These are phyloP conservation scores for Stramonita haemastoma DNA, from an alignment of 2,888 invertebrate species.

Conservation along the genomic window DNA sequence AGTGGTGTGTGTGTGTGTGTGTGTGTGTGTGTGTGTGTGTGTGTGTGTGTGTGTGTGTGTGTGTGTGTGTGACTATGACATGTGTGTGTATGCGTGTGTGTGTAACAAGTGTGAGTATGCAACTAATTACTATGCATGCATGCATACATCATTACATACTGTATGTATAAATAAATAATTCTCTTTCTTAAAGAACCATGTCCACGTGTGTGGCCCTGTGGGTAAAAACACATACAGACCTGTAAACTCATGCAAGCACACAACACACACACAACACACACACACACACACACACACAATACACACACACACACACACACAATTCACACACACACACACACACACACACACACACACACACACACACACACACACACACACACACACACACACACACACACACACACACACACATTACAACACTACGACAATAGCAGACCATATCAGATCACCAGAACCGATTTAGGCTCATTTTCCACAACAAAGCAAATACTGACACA, in stretches of 20 bases:
- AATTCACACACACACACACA: neutral
- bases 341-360: neutral
- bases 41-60: neutral
- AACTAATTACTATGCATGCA: too few species aligned
- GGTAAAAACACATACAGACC: neutral
- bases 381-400: neutral
- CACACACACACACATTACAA: neutral
- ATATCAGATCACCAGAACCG: neutral
- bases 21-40: neutral
- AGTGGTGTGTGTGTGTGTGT: neutral
- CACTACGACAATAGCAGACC: too few species aligned
- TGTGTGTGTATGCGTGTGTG: neutral
- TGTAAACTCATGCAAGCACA: too few species aligned
- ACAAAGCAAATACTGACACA: too few species aligned
- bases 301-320: neutral
- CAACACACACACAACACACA: neutral
- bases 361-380: neutral
- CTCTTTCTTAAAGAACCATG: too few species aligned
- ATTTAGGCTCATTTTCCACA: neutral
- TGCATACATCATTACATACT: too few species aligned
- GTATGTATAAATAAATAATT: too few species aligned
- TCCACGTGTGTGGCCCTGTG: too few species aligned
- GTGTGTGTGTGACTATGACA: neutral
- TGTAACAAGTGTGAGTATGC: too few species aligned
- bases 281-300: neutral